Percentiles rank a stretch among this genome's conserved stretches.
Evolutionary conservation across 2,113 vertebrate genomes (phyloP).

Genomic region (Rhinolophus sinicus): DNA sequence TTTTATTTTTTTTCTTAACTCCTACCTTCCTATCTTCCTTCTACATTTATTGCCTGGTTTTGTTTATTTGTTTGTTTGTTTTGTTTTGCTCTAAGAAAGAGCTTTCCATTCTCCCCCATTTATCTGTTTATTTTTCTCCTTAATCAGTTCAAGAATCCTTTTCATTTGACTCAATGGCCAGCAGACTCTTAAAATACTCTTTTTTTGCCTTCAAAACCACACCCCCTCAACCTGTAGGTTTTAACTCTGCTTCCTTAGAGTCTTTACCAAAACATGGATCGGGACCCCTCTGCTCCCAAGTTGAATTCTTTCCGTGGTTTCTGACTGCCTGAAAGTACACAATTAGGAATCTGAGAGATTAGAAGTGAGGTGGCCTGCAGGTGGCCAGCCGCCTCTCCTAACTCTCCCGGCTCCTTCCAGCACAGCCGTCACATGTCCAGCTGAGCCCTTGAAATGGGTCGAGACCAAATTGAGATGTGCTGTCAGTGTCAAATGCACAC

Average conservation of each 20-base stretch:
- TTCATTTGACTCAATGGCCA: neutral
- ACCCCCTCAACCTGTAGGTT: neutral
- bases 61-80: neutral
- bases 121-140: neutral
- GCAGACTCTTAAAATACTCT: neutral
- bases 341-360: neutral
- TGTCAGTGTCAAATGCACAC: rapidly evolving
- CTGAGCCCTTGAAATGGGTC: neutral
- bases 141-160: neutral
- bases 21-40: neutral
- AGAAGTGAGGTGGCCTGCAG: neutral
- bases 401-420: neutral
- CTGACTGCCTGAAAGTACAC: neutral
- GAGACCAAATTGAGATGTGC: rapidly evolving
- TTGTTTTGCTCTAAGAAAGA: neutral
- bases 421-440: rapidly evolving
- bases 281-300: neutral
- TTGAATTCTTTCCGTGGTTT: neutral
- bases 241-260: neutral
- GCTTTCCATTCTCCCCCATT: neutral
- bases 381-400: too few relatives aligned
- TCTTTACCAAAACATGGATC: neutral
- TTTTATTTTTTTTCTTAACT: neutral
- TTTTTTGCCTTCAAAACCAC: neutral
- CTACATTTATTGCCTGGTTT: rapidly evolving